Evolutionary conservation across 2,888 invertebrate genomes (phyloP), one percentile per base, ranked within the genome.

Genomic region (Gryllus longicercus): DNA sequence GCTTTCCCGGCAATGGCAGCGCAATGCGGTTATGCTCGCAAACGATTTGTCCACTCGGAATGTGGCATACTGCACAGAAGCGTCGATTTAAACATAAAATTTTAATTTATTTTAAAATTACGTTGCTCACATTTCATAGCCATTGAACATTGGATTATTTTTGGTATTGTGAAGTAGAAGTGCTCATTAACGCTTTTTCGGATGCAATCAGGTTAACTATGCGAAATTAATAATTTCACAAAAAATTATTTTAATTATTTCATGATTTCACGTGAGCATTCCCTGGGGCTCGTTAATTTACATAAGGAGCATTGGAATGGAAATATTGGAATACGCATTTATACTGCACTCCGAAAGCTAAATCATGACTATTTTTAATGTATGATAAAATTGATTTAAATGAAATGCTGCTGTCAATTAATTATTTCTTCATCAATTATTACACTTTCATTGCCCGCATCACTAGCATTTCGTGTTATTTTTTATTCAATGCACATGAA

Each of bases 161-260:
- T 63, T 63, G 38, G 38, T 38, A 38, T 63, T 14, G 63, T 63
- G 63, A 63, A 14, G 63, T 63, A 18, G 63, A 63, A 63, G n/a
- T n/a, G 14, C 63, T 63, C 63, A 63, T 63, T 63, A 63, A n/a
- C 16, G n/a, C n/a, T n/a, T 63, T 63, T 63, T 63, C 18, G 4
- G n/a, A 63, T 0, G 63, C 63, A 63, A 14, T n/a, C 63, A 63
- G 14, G n/a, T 14, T 63, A 63, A 63, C n/a, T 14, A 18, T 63
- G n/a, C 63, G 63, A 63, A n/a, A 63, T 18, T 63, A 14, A 63
- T 63, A 63, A 18, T 63, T n/a, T 63, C 8, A 38, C 38, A 63
- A 63, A 63, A 21, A 63, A 63, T 63, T 63, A 63, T 63, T 63
- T n/a, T 63, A 63, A 63, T 63, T 63, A 63, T 63, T 63, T 18